phyloP scores from a whole-genome alignment of 1,140 invertebrate genomes.

The Drosophila miranda region DNA sequence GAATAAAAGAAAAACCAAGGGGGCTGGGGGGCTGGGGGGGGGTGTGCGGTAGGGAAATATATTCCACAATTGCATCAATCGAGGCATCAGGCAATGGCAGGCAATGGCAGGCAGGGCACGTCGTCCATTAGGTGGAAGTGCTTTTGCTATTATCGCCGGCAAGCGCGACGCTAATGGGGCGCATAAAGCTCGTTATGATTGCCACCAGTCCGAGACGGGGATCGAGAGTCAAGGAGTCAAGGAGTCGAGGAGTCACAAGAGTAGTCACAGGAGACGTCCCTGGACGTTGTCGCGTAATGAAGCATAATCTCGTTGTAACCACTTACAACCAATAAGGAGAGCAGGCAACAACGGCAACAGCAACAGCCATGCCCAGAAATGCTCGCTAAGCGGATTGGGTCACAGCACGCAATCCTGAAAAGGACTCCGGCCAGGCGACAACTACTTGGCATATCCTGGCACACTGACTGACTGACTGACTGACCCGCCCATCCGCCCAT shows the following conservation, averaged over 20 bases:
- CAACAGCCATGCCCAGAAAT: slow-evolving; percentile 20
- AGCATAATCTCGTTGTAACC: slow-evolving; percentile 76
- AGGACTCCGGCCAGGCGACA: slow-evolving; percentile 43
- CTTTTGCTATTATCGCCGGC: slow-evolving; percentile 70
- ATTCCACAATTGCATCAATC: slow-evolving; percentile 64
- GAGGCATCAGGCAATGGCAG: slow-evolving; percentile 14
- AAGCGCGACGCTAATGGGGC: slow-evolving; percentile 71
- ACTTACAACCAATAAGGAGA: slow-evolving; percentile 77
- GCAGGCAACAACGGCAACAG: slow-evolving; percentile 21
- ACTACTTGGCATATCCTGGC: slow-evolving; percentile 75
- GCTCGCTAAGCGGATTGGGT: slow-evolving; percentile 69
- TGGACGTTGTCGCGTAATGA: slow-evolving; percentile 62
- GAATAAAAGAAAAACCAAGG: background rate
- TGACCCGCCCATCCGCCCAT: slow-evolving; percentile 11
- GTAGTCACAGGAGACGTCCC: too few species aligned
- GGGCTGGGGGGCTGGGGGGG: background rate
- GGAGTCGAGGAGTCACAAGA: background rate
- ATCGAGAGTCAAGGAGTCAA: background rate
- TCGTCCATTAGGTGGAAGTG: slow-evolving; percentile 73
- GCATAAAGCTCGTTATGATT: slow-evolving; percentile 77
- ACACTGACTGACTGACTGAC: slow-evolving; percentile 43
- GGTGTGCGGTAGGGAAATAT: slow-evolving; percentile 36
- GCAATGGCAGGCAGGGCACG: slow-evolving; percentile 25
- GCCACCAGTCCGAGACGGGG: slow-evolving; percentile 37
- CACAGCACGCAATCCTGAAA: slow-evolving; percentile 51